phyloP scores from a whole-genome alignment of 2,797 vertebrate species.

The Ciconia nigra region DNA sequence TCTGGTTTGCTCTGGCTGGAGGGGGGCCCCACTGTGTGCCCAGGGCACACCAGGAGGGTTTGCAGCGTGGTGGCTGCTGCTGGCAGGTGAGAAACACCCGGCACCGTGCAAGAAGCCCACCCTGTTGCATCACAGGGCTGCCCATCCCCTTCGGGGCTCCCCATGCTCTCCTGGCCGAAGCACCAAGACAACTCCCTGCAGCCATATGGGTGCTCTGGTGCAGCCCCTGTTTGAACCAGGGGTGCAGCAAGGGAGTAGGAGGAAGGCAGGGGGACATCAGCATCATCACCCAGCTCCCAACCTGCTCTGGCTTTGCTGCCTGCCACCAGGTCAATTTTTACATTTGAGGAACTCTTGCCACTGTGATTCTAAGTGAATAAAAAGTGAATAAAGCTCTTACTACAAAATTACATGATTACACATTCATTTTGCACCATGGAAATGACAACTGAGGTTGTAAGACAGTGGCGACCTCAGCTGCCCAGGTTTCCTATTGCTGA shows the following conservation, averaged over 20 bases:
- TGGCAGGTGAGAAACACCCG: neutral
- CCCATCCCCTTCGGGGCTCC: accelerated
- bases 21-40: accelerated
- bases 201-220: accelerated
- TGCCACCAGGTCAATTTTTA: neutral
- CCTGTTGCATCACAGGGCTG: neutral
- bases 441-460: neutral
- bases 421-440: neutral
- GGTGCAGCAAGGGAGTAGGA: neutral
- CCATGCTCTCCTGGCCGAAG: accelerated
- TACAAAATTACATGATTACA: neutral
- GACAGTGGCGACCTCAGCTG: neutral
- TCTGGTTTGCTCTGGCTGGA: neutral
- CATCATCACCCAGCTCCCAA: neutral
- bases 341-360: too few species aligned
- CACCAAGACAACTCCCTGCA: neutral
- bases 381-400: neutral
- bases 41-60: neutral
- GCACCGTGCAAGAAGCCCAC: accelerated
- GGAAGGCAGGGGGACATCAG: neutral
- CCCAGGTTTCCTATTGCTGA: neutral
- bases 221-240: neutral
- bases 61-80: neutral
- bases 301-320: neutral
- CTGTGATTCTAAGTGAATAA: neutral